These are phyloP conservation scores for Leucania comma DNA, from an alignment of 2,888 invertebrate species.

Conservation along the genomic window DNA sequence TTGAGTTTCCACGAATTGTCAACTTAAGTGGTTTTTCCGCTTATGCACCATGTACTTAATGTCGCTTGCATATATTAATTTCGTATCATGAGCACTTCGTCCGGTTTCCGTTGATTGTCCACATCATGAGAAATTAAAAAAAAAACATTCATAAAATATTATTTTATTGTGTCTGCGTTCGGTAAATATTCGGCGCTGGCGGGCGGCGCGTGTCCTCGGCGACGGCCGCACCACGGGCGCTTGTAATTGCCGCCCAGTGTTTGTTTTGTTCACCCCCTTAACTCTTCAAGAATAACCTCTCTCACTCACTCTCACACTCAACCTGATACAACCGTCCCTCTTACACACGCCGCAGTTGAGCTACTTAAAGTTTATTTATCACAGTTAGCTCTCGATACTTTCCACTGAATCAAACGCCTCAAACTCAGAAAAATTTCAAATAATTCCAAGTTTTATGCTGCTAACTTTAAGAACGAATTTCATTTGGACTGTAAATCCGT, in stretches of 20 bases:
- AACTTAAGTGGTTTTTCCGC: neutral
- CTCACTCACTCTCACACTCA: constrained; percentile 52
- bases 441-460: constrained; percentile 40
- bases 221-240: constrained; percentile 80
- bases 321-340: constrained; percentile 39
- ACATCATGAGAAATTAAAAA: neutral
- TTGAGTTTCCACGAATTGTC: neutral
- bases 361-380: constrained; percentile 84
- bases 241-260: constrained; percentile 85
- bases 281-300: constrained; percentile 69
- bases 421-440: constrained; percentile 37
- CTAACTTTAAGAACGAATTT: constrained; percentile 45
- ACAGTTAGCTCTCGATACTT: constrained; percentile 75
- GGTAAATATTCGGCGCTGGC: constrained; percentile 69
- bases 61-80: constrained; percentile 13
- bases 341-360: constrained; percentile 69
- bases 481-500: constrained; percentile 19
- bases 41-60: neutral
- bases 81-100: constrained; percentile 3
- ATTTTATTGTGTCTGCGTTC: constrained; percentile 33
- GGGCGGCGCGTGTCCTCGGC: constrained; percentile 71
- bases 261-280: constrained; percentile 83
- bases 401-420: constrained; percentile 62
- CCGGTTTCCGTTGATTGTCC: constrained; percentile 41
- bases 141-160: neutral